A percentile compares a stretch with the other conserved stretches of the same genome.
Conservation (phyloP, 1,140 invertebrate species). For the Neelides sp. region DNA sequence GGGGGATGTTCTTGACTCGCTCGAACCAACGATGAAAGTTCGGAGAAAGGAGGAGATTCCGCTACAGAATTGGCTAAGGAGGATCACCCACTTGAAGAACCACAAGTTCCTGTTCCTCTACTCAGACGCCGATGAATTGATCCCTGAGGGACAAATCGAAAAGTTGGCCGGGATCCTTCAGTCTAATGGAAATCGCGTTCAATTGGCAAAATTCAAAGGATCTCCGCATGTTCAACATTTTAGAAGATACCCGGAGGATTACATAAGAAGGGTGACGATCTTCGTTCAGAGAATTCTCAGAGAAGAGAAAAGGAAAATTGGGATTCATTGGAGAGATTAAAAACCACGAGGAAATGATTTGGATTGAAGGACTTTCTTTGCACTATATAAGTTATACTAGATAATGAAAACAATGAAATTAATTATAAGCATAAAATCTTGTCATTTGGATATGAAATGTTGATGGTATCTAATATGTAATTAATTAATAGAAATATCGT, state of each 20-base stretch:
- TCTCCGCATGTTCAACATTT: slow-evolving; percentile 23
- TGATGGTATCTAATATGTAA: no score
- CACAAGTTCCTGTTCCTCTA: slow-evolving; percentile 57
- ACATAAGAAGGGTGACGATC: not conserved
- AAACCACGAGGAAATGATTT: no score
- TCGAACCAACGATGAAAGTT: slow-evolving; percentile 32
- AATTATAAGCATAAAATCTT: no score
- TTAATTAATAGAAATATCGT: no score
- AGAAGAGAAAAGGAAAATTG: no score
- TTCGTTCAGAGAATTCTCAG: no score
- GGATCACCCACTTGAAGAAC: slow-evolving; percentile 41
- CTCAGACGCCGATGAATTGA: slow-evolving; percentile 53
- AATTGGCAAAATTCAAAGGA: slow-evolving; percentile 16
- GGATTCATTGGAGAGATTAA: no score
- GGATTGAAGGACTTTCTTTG: no score
- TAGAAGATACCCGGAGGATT: slow-evolving; percentile 21
- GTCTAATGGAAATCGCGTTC: slow-evolving; percentile 14
- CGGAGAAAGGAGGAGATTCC: slow-evolving; percentile 28
- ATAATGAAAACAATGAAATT: no score
- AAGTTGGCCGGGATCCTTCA: slow-evolving; percentile 36
- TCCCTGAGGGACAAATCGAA: slow-evolving; percentile 33
- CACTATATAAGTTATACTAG: no score
- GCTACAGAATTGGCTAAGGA: slow-evolving; percentile 34
- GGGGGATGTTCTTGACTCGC: slow-evolving; percentile 2
- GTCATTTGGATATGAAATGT: no score